phyloP scores from a whole-genome alignment of 2,113 vertebrate species.

The Melanostigma gelatinosum region DNA sequence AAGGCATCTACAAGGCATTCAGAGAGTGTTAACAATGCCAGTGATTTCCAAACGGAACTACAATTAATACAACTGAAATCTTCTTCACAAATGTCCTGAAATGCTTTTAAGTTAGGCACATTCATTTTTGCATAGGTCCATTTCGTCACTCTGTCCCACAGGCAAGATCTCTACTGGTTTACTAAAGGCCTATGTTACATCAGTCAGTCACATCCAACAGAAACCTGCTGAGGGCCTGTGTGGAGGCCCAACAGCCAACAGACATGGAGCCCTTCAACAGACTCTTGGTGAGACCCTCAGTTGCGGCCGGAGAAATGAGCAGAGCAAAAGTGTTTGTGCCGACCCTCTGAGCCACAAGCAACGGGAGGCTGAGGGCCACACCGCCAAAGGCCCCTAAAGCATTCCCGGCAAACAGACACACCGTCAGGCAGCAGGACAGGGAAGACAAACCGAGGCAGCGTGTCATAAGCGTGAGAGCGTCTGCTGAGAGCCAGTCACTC shows the following conservation, averaged over 20 bases:
- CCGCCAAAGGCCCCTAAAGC: slow-evolving; percentile 72
- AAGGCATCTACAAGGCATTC: background rate
- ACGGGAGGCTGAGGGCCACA: slow-evolving; percentile 76
- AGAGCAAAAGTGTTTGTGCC: slow-evolving; percentile 23
- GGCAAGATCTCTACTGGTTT: slow-evolving; percentile 6
- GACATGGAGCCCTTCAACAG: slow-evolving; percentile 72
- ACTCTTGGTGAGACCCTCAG: slow-evolving; percentile 59
- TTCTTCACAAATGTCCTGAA: background rate
- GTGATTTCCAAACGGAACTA: background rate
- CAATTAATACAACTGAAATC: background rate
- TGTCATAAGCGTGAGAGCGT: slow-evolving; percentile 73
- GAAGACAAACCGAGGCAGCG: slow-evolving; percentile 79
- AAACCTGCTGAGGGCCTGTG: slow-evolving; percentile 69
- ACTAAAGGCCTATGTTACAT: slow-evolving; percentile 27
- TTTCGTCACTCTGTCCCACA: background rate
- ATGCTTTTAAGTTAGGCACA: slow-evolving; percentile 16
- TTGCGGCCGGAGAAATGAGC: slow-evolving; percentile 55
- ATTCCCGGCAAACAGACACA: slow-evolving; percentile 81
- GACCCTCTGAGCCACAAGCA: slow-evolving; percentile 61
- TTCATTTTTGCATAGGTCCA: background rate
- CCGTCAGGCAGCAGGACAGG: slow-evolving; percentile 80
- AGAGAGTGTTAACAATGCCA: background rate
- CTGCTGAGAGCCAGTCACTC: slow-evolving; percentile 76
- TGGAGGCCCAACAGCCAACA: slow-evolving; percentile 78
- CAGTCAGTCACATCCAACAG: slow-evolving; percentile 73